phyloP scores from a whole-genome alignment of 2,797 vertebrate species.

The Macropus fuliginosus region DNA sequence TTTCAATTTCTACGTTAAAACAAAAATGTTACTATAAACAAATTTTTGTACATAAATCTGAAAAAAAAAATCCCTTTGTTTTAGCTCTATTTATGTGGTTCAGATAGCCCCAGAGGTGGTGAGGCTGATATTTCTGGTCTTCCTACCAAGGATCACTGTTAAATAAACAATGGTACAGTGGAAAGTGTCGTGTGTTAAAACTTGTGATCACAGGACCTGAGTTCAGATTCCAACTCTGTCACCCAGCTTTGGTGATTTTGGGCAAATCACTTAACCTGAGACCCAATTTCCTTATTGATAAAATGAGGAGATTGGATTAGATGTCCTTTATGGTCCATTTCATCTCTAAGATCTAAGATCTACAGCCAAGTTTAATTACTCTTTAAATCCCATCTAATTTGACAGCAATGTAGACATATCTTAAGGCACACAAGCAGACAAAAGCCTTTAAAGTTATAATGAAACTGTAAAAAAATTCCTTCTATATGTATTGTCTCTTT shows the following conservation, averaged over 20 bases:
- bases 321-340: not conserved
- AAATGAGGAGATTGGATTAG: not conserved
- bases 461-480: not conserved
- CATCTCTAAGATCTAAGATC: not conserved
- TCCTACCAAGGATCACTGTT: not conserved
- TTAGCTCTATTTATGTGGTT: not conserved
- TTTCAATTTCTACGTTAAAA: not conserved
- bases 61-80: no score
- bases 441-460: slow-evolving; percentile 35
- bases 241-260: not conserved
- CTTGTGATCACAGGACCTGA: not conserved
- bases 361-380: not conserved
- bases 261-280: not conserved
- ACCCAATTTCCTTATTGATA: not conserved
- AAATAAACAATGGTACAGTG: not conserved
- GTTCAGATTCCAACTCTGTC: not conserved
- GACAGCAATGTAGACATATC: not conserved
- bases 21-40: not conserved
- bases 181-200: not conserved
- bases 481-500: not conserved
- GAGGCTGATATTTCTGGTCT: not conserved
- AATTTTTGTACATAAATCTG: not conserved
- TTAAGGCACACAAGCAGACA: not conserved
- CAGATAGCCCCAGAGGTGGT: not conserved
- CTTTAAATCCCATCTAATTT: not conserved